Evolutionary conservation across 2,797 vertebrate species (phyloP).

Genomic region (Enteromius unitaeniatus): DNA sequence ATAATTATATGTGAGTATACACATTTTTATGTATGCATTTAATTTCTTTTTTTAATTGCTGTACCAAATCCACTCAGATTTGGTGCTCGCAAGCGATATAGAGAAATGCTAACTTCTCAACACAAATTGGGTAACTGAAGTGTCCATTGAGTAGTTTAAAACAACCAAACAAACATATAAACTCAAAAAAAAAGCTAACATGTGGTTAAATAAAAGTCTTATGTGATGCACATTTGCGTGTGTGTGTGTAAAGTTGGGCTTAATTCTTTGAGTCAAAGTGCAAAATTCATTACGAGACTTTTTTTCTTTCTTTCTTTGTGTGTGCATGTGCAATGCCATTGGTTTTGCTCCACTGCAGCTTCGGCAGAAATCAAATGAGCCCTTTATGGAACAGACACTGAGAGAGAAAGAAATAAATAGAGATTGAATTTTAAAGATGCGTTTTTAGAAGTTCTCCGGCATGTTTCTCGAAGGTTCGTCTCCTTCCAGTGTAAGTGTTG

Average conservation of each 20-base stretch:
- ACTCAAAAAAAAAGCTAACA: constrained; percentile 30
- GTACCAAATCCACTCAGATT: not conserved
- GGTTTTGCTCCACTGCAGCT: constrained; percentile 36
- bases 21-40: too few relatives aligned
- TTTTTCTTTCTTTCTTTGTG: not conserved
- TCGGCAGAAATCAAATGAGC: constrained; percentile 66
- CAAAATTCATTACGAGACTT: constrained; percentile 45
- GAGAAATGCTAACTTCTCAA: constrained; percentile 1
- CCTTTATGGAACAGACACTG: constrained; percentile 65
- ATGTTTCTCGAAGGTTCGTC: constrained; percentile 37
- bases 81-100: not conserved
- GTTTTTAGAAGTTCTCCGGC: constrained; percentile 18
- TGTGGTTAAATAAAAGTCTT: constrained; percentile 20
- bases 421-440: constrained; percentile 42
- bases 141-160: constrained; percentile 22
- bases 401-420: constrained; percentile 51
- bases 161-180: constrained; percentile 27
- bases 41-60: not conserved
- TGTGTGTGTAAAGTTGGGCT: constrained; percentile 7
- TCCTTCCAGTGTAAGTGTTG: constrained; percentile 53
- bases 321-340: constrained; percentile 25
- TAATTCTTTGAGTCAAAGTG: constrained; percentile 45
- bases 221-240: not conserved
- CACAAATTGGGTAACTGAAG: constrained; percentile 3
- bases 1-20: too few relatives aligned